Base-by-base conservation (phyloP, 1,140 invertebrate species). In the Bombus vancouverensis region DNA sequence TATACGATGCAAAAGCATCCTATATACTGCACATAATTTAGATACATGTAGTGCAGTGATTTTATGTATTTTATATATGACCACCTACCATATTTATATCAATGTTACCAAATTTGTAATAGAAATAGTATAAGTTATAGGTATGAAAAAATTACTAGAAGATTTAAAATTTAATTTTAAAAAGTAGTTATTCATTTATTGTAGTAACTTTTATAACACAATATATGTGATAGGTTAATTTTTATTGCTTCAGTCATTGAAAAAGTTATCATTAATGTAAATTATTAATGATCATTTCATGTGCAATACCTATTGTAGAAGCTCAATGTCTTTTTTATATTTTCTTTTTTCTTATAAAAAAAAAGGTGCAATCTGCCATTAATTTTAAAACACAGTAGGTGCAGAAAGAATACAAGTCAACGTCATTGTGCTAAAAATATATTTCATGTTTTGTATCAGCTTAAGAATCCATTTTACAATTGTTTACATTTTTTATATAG, bases 271-370 rank as follows among this genome's bases (percentile, higher is more conserved):
- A 65, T 62, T 81, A 28, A 88, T 53, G 5, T 62, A 72, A 85
- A 44, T 74, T 72, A 70, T 62, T 44, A 44, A 57, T 71, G 32
- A 81, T 53, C 47, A 22, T 18, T 39, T 81, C 37, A 44, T 22
- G 79, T 86, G 79, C 80, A 88, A 88, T 89, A 88, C 76, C 32
- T 72, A 59, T 86, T 3, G 18, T 6, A 1, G 37, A 42, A 32
- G 66, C 42, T 89, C 62, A 44, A 28, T 12, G 6, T 70, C 65
- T 82, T 37, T 57, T 73, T 39, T 13, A 28, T 77, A 12, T 71
- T 57, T 88, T 32, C 75, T n/a, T 88, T 47, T 81, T 79, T 42
- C 28, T 62, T 13, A 12, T 65, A 18, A 25, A 32, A 25, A 65
- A 79, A 34, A 22, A 22, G 47, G 47, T 37, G 44, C 32, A 74